Base-by-base conservation (phyloP, 2,888 invertebrate genomes). In the Ischnura elegans region DNA sequence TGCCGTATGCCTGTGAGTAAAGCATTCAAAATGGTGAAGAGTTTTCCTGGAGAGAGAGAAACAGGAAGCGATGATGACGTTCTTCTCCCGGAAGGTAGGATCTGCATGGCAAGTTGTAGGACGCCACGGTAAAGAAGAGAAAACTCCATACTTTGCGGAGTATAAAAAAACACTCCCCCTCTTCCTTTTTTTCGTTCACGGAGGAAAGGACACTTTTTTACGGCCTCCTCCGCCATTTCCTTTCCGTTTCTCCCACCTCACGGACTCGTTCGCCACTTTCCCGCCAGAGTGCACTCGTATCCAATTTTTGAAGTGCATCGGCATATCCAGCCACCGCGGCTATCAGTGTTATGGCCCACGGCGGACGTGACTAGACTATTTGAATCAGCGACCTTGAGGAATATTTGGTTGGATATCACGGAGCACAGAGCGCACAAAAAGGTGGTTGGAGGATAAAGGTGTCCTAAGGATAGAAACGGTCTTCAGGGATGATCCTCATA, bases 221-320 rank as follows among this genome's bases (percentile, higher is more conserved):
- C 36, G 76, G n/a, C 51, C 51, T 51, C 51, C 51, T 2, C 61
- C 61, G 21, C 61, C 19, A 29, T 25, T 25, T 36, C 76, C 29
- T 36, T 36, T 76, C 51, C 51, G 51, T 51, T 29, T 19, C 36
- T 76, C 66, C 36, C 36, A 36, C 2, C 76, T n/a, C 76, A 0
- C 25, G 5, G 25, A 21, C 25, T 87, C 55, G n/a, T 51, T 10
- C 90, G 55, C 29, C 43, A 2, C 43, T 61, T 25, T 90, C 19
- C 25, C 55, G 66, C 90, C 43, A 90, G 90, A n/a, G 61, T 55
- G 90, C 43, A 90, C 90, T 90, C 55, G 36, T 43, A 61, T 90
- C 90, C 90, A 90, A 43, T 90, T 90, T 90, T 61, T 66, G 42
- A n/a, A 90, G 90, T 90, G 90, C 90, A 90, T 43, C 61, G 90